Percentiles rank a stretch among this genome's conserved stretches.
phyloP scores from a whole-genome alignment of 2,888 invertebrate genomes.

The Yponomeuta evonymella region DNA sequence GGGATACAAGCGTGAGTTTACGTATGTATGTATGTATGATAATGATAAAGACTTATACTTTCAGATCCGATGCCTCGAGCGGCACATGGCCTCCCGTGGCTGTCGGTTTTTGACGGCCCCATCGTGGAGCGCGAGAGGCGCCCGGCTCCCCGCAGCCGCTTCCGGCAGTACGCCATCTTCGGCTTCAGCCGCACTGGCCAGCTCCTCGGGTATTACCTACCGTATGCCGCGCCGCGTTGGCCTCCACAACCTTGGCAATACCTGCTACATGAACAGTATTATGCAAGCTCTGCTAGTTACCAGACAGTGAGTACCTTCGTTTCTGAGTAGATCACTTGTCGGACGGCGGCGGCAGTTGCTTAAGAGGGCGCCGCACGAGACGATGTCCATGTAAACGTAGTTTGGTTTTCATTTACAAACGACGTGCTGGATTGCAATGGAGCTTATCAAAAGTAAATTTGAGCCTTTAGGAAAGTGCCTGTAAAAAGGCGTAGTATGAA shows the following conservation, averaged over 20 bases:
- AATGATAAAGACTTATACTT: too few relatives aligned
- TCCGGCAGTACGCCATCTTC: conserved; percentile 20
- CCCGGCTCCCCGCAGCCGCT: conserved; percentile 20
- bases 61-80: conserved; percentile 55
- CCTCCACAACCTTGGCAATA: conserved; percentile 88
- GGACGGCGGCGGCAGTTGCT: too few relatives aligned
- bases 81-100: conserved; percentile 60
- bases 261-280: conserved; percentile 93
- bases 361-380: too few relatives aligned
- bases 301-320: conserved; percentile 74
- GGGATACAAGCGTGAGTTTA: too few relatives aligned
- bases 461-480: too few relatives aligned
- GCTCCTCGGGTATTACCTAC: conserved; percentile 19
- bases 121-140: conserved; percentile 40
- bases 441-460: too few relatives aligned
- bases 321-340: not conserved
- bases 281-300: conserved; percentile 90
- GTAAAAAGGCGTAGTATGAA: too few relatives aligned
- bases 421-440: too few relatives aligned
- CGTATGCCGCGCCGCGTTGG: conserved; percentile 77
- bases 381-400: too few relatives aligned
- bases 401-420: too few relatives aligned
- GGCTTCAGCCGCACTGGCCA: not conserved
- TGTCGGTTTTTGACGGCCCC: conserved; percentile 42
- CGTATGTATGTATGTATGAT: too few relatives aligned